Evolutionary conservation across 2,797 vertebrate species (phyloP), one percentile per base, ranked within the genome.

Genomic region (Sarcophilus harrisii): DNA sequence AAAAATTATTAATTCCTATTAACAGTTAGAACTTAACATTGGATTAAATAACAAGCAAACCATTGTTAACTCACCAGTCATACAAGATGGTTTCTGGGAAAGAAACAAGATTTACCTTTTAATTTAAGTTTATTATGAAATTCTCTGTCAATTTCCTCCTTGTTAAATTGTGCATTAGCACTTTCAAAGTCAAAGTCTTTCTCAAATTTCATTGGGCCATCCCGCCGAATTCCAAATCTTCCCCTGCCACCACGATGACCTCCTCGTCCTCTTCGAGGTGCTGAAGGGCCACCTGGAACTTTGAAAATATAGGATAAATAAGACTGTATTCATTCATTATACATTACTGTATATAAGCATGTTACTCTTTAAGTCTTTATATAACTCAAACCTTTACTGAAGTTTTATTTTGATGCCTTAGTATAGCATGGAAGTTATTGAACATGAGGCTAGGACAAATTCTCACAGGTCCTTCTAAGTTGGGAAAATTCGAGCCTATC

Each of bases 151-250:
- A 99, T 99, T 97, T 99, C 99, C 45, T 99, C 99, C 98, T 99
- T 99, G 98, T 99, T 99, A 98, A 99, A 99, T 94, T 99, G 99
- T 4, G 99, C 99, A 89, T 99, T 99, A 95, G 99, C 99, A 93
- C 99, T 99, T 99, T 99, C 99, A 96, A 99, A 99, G 98, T 99
- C 99, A 97, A 99, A 99, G 98, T 99, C 99, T 98, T 99, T 99
- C 96, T 99, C 99, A 98, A 99, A 99, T 98, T 99, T 99, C 99
- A 99, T 99, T 45, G 99, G 99, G 57, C 99, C 99, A 93, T 99
- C 99, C 96, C 99, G 97, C 91, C 99, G 99, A 94, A 99, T 98
- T 6, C 99, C 99, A 91, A 99, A 99, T 92, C 99, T 99, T 96
- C 99, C 99, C 94, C 99, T 98, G 92, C 99, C 99, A 58, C 99